Evolutionary conservation across 2,113 vertebrate genomes (phyloP).

Genomic region (Tachysurus fulvidraco): DNA sequence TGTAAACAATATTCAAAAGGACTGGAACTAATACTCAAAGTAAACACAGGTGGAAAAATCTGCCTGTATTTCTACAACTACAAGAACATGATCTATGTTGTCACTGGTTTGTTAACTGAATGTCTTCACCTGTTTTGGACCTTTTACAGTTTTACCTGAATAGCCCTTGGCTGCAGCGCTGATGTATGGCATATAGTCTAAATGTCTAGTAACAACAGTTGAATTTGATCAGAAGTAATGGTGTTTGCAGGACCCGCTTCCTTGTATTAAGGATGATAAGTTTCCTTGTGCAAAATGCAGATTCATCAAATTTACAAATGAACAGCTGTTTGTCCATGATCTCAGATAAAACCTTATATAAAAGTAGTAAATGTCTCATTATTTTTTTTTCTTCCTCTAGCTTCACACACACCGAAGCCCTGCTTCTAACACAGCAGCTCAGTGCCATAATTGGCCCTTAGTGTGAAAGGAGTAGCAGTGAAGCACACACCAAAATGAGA

Average conservation of each 20-base stretch:
- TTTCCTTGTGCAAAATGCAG: background rate
- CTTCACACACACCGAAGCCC: background rate
- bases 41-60: background rate
- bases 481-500: constrained; percentile 65
- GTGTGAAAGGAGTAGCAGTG: constrained; percentile 47
- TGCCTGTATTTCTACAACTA: background rate
- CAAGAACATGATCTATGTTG: too few relatives aligned
- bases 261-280: background rate
- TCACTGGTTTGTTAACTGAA: background rate
- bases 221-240: background rate
- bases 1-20: background rate
- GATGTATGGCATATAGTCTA: background rate
- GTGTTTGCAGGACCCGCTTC: background rate
- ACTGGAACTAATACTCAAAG: background rate
- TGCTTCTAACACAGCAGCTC: background rate
- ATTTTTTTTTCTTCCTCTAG: background rate
- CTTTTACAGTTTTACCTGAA: background rate
- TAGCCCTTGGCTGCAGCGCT: background rate
- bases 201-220: background rate
- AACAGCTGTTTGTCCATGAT: background rate
- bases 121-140: background rate
- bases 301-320: background rate
- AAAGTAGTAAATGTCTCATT: background rate
- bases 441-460: constrained; percentile 65
- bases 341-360: background rate